Base-by-base conservation (phyloP, 2,113 vertebrate genomes). In the Struthio camelus region DNA sequence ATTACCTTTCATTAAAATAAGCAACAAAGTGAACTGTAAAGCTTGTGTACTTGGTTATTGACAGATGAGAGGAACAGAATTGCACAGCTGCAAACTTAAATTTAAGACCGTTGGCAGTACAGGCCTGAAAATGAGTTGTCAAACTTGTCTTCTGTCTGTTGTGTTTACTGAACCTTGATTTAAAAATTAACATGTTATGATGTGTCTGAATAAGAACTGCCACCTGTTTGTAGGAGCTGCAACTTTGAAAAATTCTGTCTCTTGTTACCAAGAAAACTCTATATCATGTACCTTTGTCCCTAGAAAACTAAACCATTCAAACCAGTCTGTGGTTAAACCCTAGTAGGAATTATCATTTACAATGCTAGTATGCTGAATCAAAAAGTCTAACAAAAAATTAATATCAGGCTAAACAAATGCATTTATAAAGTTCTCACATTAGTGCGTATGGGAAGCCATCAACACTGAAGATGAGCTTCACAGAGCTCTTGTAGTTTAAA, bases 91-190 rank as follows among this genome's bases (percentile, higher is more conserved):
- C 65, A 90, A 79, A 92, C 73, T 25, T 78, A 73, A 30, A 44
- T 67, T 59, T 83, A 50, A 75, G 80, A 51, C 56, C 67, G 25
- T 27, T 77, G 54, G 54, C 69, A 64, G 23, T 75, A 61, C 90
- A 86, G 67, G 27, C 50, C 73, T 75, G 76, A 61, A 92, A 71
- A 75, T 50, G 5, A 75, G 22, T 79, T 87, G 42, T 73, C 71
- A 93, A 78, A 53, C 86, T 87, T 62, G 30, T 87, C 77, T 94
- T 91, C 80, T 94, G 40, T 86, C 82, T 96, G 73, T 40, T 90
- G 65, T 54, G 38, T 89, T 81, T 91, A 48, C 67, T 92, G 87
- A 94, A 84, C 61, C 42, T 91, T 87, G 44, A 58, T 92, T 96
- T 93, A 25, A 56, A 84, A 91, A 67, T 79, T 71, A 76, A 20